Conservation (phyloP, 1,140 invertebrate species). For the Drosophila simulans region DNA sequence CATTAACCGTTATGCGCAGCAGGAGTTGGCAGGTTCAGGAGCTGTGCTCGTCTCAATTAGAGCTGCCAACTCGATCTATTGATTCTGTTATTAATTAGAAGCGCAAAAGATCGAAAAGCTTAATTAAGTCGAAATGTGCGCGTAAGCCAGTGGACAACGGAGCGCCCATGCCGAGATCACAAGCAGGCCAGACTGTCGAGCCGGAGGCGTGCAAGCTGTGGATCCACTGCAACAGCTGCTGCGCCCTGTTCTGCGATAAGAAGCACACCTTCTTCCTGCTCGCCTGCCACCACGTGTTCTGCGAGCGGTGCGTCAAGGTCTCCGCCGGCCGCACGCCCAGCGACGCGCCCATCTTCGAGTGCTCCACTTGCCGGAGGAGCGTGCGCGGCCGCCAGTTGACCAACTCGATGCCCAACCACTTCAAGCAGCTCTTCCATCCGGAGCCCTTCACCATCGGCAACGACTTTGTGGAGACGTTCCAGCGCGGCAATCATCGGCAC, state of each 20-base stretch:
- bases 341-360: slow-evolving; percentile 48
- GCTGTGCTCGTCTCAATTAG: not conserved
- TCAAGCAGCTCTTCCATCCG: slow-evolving; percentile 68
- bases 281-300: slow-evolving; percentile 65
- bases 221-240: slow-evolving; percentile 75
- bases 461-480: slow-evolving; percentile 39
- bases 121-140: too few species aligned
- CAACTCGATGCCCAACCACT: slow-evolving; percentile 51
- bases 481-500: slow-evolving; percentile 38
- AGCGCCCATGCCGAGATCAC: slow-evolving; percentile 1
- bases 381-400: slow-evolving; percentile 58
- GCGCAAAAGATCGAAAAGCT: too few species aligned
- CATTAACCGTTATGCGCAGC: slow-evolving; percentile 4
- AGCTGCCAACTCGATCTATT: not conserved
- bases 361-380: slow-evolving; percentile 42
- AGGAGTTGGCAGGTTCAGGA: not conserved
- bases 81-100: not conserved
- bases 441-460: slow-evolving; percentile 42
- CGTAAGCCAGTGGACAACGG: too few species aligned
- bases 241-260: slow-evolving; percentile 25
- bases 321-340: slow-evolving; percentile 35
- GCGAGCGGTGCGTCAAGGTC: slow-evolving; percentile 52
- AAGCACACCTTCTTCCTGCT: slow-evolving; percentile 45
- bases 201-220: slow-evolving; percentile 42
- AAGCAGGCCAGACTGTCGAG: not conserved